Evolutionary conservation across 2,888 invertebrate genomes (phyloP).

Genomic region (Disparrhopalites patrizii): DNA sequence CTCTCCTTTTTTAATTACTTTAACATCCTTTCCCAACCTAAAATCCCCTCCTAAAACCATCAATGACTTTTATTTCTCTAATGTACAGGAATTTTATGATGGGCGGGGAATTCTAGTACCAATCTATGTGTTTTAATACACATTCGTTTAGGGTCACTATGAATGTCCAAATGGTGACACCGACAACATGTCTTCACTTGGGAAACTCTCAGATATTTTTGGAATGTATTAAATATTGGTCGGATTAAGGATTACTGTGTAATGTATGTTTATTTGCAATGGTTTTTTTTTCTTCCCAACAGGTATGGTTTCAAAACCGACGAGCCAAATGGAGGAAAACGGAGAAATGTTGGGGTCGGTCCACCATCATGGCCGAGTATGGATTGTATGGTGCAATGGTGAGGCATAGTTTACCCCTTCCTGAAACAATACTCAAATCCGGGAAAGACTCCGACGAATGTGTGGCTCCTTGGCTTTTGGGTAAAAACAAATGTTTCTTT

Average conservation of each 20-base stretch:
- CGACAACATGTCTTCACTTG: too few relatives aligned
- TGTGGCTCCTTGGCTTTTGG: slow-evolving; percentile 98
- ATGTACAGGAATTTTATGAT: too few relatives aligned
- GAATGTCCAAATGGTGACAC: too few relatives aligned
- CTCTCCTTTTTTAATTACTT: too few relatives aligned
- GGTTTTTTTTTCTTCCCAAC: slow-evolving; percentile 51
- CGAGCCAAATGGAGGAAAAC: slow-evolving; percentile 99
- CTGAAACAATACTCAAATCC: slow-evolving; percentile 96
- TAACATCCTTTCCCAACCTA: too few relatives aligned
- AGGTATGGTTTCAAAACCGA: slow-evolving; percentile 99
- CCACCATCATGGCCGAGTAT: slow-evolving; percentile 99
- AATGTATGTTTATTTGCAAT: too few relatives aligned
- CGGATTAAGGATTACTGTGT: too few relatives aligned
- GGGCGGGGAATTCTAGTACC: too few relatives aligned
- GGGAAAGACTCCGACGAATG: slow-evolving; percentile 88
- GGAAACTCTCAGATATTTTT: neutral
- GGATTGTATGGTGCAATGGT: slow-evolving; percentile 99
- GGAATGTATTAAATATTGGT: slow-evolving; percentile 12
- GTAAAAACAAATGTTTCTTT: slow-evolving; percentile 58
- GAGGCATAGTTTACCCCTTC: slow-evolving; percentile 93
- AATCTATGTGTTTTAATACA: too few relatives aligned
- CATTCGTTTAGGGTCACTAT: too few relatives aligned
- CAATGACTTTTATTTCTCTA: too few relatives aligned
- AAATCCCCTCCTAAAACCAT: too few relatives aligned
- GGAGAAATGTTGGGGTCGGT: slow-evolving; percentile 98